Conservation (phyloP, 1,140 invertebrate species). For the Ruditapes philippinarum region DNA sequence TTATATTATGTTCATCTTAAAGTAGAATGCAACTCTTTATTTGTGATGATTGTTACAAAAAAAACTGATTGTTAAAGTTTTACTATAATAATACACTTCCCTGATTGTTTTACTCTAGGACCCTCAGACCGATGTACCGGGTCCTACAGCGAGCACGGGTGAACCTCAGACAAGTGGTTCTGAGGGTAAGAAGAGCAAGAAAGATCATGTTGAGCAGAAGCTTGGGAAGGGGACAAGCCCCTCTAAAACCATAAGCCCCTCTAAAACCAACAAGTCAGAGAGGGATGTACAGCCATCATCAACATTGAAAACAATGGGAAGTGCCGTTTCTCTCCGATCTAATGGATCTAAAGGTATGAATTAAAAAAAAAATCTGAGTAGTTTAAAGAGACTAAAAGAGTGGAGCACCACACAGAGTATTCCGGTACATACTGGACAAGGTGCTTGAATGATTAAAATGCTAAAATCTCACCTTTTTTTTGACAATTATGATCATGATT, state of each 20-base stretch:
- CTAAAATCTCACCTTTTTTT: no score
- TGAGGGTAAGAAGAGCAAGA: constrained; percentile 38
- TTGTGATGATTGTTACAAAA: no score
- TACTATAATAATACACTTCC: no score
- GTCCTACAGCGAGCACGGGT: background rate
- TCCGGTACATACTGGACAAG: no score
- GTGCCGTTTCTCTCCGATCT: constrained; percentile 71
- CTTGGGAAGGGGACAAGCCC: background rate
- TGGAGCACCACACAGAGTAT: no score
- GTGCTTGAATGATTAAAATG: no score
- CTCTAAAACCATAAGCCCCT: background rate
- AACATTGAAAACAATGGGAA: constrained; percentile 61
- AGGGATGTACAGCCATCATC: background rate
- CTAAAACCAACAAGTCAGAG: background rate
- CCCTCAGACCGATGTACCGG: background rate
- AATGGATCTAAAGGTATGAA: constrained; percentile 62
- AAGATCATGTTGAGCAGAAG: constrained; percentile 63
- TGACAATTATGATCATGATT: no score
- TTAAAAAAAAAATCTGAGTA: no score
- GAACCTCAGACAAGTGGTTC: constrained; percentile 13
- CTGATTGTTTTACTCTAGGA: background rate
- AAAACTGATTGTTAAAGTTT: no score
- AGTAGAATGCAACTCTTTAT: no score
- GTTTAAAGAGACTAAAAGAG: no score
- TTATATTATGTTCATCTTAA: no score